Evolutionary conservation across 2,113 vertebrate genomes (phyloP).

Genomic region (Malaclemys terrapin): DNA sequence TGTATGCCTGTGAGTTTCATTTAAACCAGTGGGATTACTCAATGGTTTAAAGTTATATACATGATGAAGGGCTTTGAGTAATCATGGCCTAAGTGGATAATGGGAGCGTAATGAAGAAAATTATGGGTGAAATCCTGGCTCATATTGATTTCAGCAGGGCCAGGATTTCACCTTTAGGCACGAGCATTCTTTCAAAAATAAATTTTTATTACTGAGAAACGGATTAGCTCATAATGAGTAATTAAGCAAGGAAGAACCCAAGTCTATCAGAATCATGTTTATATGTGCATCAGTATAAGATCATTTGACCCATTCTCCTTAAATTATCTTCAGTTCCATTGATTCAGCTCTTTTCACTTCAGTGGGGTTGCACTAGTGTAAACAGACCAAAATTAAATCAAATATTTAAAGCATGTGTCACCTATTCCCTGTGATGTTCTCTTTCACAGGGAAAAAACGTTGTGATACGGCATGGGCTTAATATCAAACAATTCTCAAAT

Average conservation of each 20-base stretch:
- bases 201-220: neutral
- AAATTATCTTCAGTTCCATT: neutral
- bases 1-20: neutral
- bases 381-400: neutral
- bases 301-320: neutral
- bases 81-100: neutral
- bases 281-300: neutral
- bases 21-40: neutral
- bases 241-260: neutral
- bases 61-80: neutral
- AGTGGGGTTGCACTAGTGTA: fast-evolving
- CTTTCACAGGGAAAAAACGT: neutral
- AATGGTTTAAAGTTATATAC: neutral
- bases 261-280: neutral
- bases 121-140: neutral
- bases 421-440: neutral
- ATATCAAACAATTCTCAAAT: neutral
- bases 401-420: neutral
- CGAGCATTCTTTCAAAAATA: neutral
- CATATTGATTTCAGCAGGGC: neutral
- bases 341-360: neutral
- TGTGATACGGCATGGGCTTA: neutral
- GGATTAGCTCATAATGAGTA: fast-evolving
- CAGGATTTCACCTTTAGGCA: neutral
- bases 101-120: neutral